A percentile compares a stretch with the other conserved stretches of the same genome.
phyloP scores from a whole-genome alignment of 2,888 invertebrate genomes.

The Drosophila vallismaia region DNA sequence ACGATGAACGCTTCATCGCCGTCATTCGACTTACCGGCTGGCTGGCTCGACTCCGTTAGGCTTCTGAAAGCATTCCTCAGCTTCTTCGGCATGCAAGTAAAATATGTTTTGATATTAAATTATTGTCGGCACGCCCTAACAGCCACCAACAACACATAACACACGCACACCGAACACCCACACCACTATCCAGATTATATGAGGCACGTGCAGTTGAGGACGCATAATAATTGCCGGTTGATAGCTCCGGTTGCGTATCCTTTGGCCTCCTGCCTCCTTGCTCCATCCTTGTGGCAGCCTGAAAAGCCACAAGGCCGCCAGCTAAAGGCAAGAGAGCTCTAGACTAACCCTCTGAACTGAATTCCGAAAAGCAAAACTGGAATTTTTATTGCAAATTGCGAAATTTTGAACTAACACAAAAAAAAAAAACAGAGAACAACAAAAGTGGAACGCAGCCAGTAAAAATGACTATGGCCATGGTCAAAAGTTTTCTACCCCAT shows the following conservation, averaged over 20 bases:
- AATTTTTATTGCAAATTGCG: slow-evolving; percentile 79
- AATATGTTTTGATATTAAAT: slow-evolving; percentile 79
- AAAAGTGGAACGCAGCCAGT: no score
- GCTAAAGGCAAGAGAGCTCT: background rate
- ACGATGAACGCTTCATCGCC: slow-evolving; percentile 41
- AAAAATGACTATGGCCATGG: slow-evolving; percentile 34
- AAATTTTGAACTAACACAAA: slow-evolving; percentile 70
- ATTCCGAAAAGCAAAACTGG: slow-evolving; percentile 76
- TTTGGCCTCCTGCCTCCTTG: slow-evolving; percentile 24
- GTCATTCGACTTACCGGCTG: slow-evolving; percentile 23
- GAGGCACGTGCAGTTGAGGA: slow-evolving; percentile 50
- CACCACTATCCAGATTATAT: slow-evolving; percentile 17
- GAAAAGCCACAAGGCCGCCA: slow-evolving; percentile 34
- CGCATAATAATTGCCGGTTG: slow-evolving; percentile 74
- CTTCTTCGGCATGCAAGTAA: slow-evolving; percentile 73
- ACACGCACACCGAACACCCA: slow-evolving; percentile 4
- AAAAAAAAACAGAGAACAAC: slow-evolving; percentile 42
- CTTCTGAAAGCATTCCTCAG: slow-evolving; percentile 62
- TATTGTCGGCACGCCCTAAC: slow-evolving; percentile 66
- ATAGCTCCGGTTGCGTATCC: slow-evolving; percentile 56
- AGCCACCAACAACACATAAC: slow-evolving; percentile 24
- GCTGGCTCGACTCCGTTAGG: slow-evolving; percentile 44
- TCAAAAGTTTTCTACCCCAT: slow-evolving; percentile 21
- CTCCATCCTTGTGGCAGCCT: slow-evolving; percentile 11
- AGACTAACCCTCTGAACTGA: slow-evolving; percentile 47